Percentiles rank a stretch among this genome's conserved stretches.
phyloP scores from a whole-genome alignment of 2,113 vertebrate genomes.

The Pavo muticus region DNA sequence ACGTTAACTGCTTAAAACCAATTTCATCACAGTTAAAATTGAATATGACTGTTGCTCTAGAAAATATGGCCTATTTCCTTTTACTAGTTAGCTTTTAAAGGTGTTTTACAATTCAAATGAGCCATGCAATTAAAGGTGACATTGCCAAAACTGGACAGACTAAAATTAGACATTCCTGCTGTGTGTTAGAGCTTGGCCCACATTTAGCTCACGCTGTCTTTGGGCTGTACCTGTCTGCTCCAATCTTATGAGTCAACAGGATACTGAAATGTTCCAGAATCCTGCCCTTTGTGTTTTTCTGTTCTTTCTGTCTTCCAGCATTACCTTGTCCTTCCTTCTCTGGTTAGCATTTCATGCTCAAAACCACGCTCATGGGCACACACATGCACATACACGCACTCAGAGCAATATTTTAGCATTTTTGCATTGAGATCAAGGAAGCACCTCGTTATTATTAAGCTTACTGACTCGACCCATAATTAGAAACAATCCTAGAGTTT shows the following conservation, averaged over 20 bases:
- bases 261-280: slow-evolving; percentile 68
- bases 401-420: rapidly evolving
- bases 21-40: slow-evolving; percentile 51
- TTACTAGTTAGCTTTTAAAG: slow-evolving; percentile 66
- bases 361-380: not conserved
- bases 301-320: slow-evolving; percentile 2
- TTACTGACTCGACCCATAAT: rapidly evolving
- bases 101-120: slow-evolving; percentile 74
- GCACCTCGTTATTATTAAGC: rapidly evolving
- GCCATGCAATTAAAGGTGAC: slow-evolving; percentile 68
- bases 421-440: not conserved
- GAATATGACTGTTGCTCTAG: slow-evolving; percentile 52
- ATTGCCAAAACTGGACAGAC: slow-evolving; percentile 67
- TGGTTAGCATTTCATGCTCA: not conserved
- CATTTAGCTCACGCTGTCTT: slow-evolving; percentile 56
- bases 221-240: slow-evolving; percentile 73
- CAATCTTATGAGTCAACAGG: slow-evolving; percentile 65
- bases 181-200: slow-evolving; percentile 65
- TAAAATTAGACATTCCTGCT: slow-evolving; percentile 69
- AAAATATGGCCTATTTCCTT: slow-evolving; percentile 66
- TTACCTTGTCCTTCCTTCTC: not conserved
- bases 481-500: not conserved
- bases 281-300: slow-evolving; percentile 31
- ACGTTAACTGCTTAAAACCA: slow-evolving; percentile 55
- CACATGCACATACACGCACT: not conserved